Conservation (phyloP, 2,113 vertebrate species). For the Ivindomyrus marchei region DNA sequence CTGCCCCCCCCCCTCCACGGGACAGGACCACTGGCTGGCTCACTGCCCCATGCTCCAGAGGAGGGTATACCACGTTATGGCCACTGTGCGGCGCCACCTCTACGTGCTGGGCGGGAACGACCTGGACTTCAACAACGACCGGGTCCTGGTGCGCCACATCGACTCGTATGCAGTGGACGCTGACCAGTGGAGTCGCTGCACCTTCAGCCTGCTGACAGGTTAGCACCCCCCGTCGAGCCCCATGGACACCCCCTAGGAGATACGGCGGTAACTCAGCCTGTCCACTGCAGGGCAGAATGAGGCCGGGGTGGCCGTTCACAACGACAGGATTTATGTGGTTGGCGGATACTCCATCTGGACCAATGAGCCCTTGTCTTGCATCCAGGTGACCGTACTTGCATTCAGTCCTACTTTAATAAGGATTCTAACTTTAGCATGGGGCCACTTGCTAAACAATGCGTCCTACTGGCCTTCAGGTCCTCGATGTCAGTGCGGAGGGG, state of each 20-base stretch:
- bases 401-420: neutral
- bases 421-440: neutral
- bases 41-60: slow-evolving; percentile 92
- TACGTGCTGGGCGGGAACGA: slow-evolving; percentile 93
- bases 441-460: neutral
- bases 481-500: slow-evolving; percentile 86
- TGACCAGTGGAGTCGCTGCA: slow-evolving; percentile 92
- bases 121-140: slow-evolving; percentile 93
- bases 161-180: slow-evolving; percentile 85
- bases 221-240: slow-evolving; percentile 30
- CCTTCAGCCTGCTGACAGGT: slow-evolving; percentile 86
- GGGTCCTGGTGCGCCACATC: slow-evolving; percentile 89
- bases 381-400: slow-evolving; percentile 74
- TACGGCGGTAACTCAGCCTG: slow-evolving; percentile 29
- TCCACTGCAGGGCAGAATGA: slow-evolving; percentile 84
- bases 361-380: slow-evolving; percentile 93
- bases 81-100: slow-evolving; percentile 80
- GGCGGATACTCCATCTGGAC: slow-evolving; percentile 99
- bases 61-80: slow-evolving; percentile 95
- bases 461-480: slow-evolving; percentile 60
- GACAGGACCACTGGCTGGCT: slow-evolving; percentile 84
- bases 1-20: neutral
- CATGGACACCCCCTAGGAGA: neutral
- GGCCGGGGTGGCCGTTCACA: slow-evolving; percentile 88
- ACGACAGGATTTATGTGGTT: slow-evolving; percentile 92